Conservation (phyloP, 2,113 vertebrate species). For the Nothocercus julius region DNA sequence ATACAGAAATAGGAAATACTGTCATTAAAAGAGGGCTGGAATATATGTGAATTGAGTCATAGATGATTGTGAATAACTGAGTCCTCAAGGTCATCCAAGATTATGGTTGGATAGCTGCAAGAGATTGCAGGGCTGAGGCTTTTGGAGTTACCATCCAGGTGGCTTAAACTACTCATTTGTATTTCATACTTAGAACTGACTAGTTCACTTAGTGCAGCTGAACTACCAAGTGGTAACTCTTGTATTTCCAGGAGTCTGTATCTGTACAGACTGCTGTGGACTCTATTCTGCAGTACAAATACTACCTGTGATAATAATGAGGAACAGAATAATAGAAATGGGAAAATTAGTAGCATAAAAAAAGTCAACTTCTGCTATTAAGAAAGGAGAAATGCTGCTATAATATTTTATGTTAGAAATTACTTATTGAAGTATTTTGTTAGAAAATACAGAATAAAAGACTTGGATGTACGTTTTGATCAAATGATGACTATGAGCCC, state of each 20-base stretch:
- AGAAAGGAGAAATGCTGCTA: background rate
- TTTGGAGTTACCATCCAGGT: background rate
- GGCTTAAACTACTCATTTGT: constrained; percentile 34
- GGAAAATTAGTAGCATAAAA: background rate
- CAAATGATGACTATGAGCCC: background rate
- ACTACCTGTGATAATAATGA: background rate
- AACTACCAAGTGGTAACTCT: background rate
- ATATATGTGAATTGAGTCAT: background rate
- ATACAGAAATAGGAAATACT: background rate
- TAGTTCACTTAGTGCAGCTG: background rate
- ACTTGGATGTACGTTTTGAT: background rate
- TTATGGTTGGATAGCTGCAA: background rate
- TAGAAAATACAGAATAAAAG: background rate
- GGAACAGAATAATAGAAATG: background rate
- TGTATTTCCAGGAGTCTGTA: background rate
- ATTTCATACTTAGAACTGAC: constrained; percentile 13
- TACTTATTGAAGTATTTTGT: background rate
- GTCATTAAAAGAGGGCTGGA: background rate
- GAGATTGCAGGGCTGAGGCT: background rate
- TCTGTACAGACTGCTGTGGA: background rate
- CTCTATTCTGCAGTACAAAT: background rate
- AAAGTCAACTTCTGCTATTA: background rate
- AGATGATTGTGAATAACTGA: background rate
- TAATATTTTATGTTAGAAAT: background rate
- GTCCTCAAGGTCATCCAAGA: constrained; percentile 34